Base-by-base conservation (phyloP, 1,140 invertebrate genomes). In the Leptinotarsa texana region DNA sequence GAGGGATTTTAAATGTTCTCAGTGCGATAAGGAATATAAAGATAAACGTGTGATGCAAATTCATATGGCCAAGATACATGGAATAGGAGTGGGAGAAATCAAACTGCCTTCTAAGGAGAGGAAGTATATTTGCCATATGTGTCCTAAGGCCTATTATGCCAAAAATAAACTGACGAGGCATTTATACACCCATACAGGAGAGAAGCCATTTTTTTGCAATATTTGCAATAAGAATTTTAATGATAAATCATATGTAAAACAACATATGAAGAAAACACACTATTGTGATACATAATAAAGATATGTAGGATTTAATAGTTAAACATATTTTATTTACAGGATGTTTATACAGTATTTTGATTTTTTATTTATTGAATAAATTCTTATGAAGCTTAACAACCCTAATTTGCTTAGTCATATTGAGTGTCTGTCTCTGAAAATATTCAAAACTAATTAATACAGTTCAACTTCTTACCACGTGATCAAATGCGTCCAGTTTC, bases 141-240 rank as follows among this genome's bases (percentile, higher is more conserved):
- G 82, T 73, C 76, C 80, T 1, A 89, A 89, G 67, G 87, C 88
- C 75, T 91, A 90, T 76, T 87, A 89, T 3, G 88, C 86, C 13
- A 85, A 87, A 13, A 87, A 87, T 27, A 89, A 91, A 71, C 84
- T 93, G 2, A 88, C 89, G 57, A 88, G 88, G 3, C 92, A 93
- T 83, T 86, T 89, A 57, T 86, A 91, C 65, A 89, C 88, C 18
- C 92, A 93, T 83, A 92, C 92, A 3, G 92, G 92, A 0, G 91
- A 92, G 77, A 91, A 91, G 79, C 92, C 92, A 0, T 92, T 89
- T 80, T 87, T 87, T 75, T 92, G 92, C 80, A 85, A 86, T 69
- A 86, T 90, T 72, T 93, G 92, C 79, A 82, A 86, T 57, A 88
- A 92, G 78, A 86, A 83, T 83, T 89, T 83, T 62, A 80, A 75